Evolutionary conservation across 2,797 vertebrate genomes (phyloP).

Genomic region (Allobates femoralis): DNA sequence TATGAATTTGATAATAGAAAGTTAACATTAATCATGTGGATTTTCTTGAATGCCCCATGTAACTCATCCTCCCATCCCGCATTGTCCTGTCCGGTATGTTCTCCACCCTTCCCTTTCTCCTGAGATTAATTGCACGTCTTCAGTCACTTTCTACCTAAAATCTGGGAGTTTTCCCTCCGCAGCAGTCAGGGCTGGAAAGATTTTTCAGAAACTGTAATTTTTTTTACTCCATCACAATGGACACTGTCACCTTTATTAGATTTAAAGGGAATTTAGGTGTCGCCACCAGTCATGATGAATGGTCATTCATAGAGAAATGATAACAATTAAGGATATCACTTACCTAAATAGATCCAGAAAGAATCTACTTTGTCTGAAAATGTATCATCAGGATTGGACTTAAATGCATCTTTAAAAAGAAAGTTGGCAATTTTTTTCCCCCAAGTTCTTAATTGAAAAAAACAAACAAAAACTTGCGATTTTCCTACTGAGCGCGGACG

Average conservation of each 20-base stretch:
- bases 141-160: not conserved
- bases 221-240: not conserved
- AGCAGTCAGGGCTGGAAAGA: not conserved
- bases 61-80: not conserved
- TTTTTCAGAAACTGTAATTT: not conserved
- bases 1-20: not conserved
- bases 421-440: no score
- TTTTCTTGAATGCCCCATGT: not conserved
- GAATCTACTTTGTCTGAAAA: no score
- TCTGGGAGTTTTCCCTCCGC: not conserved
- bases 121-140: not conserved
- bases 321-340: no score
- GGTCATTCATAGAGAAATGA: not conserved
- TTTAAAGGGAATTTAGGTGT: not conserved
- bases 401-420: no score
- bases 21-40: not conserved
- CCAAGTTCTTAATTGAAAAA: no score
- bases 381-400: no score
- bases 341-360: no score
- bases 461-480: no score
- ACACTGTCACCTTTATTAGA: not conserved
- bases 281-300: not conserved
- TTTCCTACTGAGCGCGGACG: no score
- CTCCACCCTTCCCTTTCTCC: constrained; percentile 28
- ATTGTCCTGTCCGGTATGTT: constrained; percentile 1